A percentile compares a stretch with the other conserved stretches of the same genome.
phyloP scores from a whole-genome alignment of 2,888 invertebrate genomes.

The Alloscopus bannaensis region DNA sequence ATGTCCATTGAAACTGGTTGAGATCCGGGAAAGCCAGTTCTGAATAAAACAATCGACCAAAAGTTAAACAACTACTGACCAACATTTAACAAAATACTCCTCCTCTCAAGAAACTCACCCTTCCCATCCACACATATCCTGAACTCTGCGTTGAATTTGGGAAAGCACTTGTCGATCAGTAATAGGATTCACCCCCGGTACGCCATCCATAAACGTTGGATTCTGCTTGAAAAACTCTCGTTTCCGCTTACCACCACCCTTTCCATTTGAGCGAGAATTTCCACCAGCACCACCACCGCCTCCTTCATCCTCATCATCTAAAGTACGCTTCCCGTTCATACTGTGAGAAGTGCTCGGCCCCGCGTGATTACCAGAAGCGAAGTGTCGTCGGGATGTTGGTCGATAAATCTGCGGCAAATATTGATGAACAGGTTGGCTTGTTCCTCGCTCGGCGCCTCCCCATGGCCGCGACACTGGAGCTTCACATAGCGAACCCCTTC shows the following conservation, averaged over 20 bases:
- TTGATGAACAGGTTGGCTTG: slow-evolving; percentile 90
- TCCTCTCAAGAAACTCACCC: slow-evolving; percentile 75
- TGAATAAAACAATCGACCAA: slow-evolving; percentile 65
- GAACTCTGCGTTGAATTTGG: slow-evolving; percentile 84
- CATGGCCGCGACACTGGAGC: slow-evolving; percentile 92
- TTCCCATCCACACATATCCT: slow-evolving; percentile 88
- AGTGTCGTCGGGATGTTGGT: slow-evolving; percentile 84
- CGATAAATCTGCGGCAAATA: slow-evolving; percentile 86
- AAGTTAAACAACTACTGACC: neutral
- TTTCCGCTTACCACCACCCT: slow-evolving; percentile 74
- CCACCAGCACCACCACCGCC: slow-evolving; percentile 6
- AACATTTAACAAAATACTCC: neutral
- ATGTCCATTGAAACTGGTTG: slow-evolving; percentile 98
- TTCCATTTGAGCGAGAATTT: slow-evolving; percentile 19
- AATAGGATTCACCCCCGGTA: slow-evolving; percentile 86
- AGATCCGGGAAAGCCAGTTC: slow-evolving; percentile 92
- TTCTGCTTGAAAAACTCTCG: slow-evolving; percentile 80
- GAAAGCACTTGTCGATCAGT: slow-evolving; percentile 80
- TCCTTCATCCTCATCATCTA: slow-evolving; percentile 34
- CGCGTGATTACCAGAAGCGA: slow-evolving; percentile 49
- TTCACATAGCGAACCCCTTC: slow-evolving; percentile 90
- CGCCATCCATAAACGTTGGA: slow-evolving; percentile 90
- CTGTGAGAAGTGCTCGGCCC: slow-evolving; percentile 51
- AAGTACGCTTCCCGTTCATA: slow-evolving; percentile 47
- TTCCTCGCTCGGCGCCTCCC: slow-evolving; percentile 91